phyloP scores from a whole-genome alignment of 1,140 invertebrate species.

The Zaprionus kolodkinae region DNA sequence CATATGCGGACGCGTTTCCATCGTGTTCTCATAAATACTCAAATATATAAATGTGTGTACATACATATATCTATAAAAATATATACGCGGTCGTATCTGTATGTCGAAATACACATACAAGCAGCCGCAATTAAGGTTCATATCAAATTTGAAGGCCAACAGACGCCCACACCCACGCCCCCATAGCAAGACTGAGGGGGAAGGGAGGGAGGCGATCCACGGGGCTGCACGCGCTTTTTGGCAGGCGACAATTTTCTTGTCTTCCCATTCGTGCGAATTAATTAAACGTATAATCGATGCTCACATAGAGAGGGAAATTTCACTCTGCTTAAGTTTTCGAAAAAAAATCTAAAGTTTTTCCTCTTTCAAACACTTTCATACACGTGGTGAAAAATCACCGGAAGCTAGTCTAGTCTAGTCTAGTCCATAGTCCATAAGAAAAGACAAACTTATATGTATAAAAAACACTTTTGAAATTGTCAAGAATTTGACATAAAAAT shows the following conservation, averaged over 20 bases:
- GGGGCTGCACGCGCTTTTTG: constrained; percentile 71
- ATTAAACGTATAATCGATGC: constrained; percentile 51
- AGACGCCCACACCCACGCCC: constrained; percentile 48
- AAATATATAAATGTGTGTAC: constrained; percentile 18
- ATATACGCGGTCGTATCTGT: constrained; percentile 20
- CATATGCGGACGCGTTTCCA: constrained; percentile 49
- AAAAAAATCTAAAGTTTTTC: constrained; percentile 5
- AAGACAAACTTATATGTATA: neutral
- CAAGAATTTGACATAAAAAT: constrained; percentile 71
- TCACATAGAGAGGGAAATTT: neutral
- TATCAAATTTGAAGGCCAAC: constrained; percentile 73
- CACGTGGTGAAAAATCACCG: constrained; percentile 73
- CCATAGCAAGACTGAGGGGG: constrained; percentile 19
- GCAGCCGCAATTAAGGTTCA: constrained; percentile 72
- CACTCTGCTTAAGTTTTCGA: constrained; percentile 18
- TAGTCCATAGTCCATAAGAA: constrained; percentile 1
- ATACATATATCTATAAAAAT: constrained; percentile 4
- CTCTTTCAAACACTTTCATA: constrained; percentile 43
- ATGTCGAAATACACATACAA: constrained; percentile 29
- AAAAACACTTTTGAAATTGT: constrained; percentile 29
- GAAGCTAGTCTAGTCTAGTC: constrained; percentile 51
- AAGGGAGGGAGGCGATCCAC: no score
- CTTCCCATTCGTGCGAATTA: constrained; percentile 40
- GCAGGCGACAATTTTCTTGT: constrained; percentile 69
- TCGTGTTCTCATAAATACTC: constrained; percentile 36